phyloP scores from a whole-genome alignment of 2,888 invertebrate genomes.

The Luperina nickerlii region DNA sequence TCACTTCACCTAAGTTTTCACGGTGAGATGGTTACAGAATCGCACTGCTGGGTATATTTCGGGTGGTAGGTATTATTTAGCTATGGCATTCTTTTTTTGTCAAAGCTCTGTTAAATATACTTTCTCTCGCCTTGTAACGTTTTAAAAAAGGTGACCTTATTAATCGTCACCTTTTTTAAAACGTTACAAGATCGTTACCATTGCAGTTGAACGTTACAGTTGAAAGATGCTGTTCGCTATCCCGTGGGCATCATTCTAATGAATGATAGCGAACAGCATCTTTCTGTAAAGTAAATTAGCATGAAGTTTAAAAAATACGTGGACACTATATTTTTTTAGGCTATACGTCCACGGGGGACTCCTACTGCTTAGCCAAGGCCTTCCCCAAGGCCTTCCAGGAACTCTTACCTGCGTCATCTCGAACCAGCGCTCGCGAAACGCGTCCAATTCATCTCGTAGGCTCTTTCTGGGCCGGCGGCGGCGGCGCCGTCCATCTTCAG shows the following conservation, averaged over 20 bases:
- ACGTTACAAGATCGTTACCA: too few relatives aligned
- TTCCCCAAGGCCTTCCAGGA: too few relatives aligned
- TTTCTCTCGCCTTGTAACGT: not conserved
- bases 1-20: too few relatives aligned
- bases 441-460: not conserved
- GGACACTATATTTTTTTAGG: not conserved
- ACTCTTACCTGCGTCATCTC: too few relatives aligned
- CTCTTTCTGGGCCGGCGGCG: not conserved
- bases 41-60: not conserved
- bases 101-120: not conserved
- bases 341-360: too few relatives aligned
- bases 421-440: not conserved
- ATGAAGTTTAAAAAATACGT: not conserved
- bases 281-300: not conserved
- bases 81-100: not conserved
- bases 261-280: not conserved
- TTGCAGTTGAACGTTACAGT: too few relatives aligned
- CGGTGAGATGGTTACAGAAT: too few relatives aligned
- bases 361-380: too few relatives aligned
- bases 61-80: constrained; percentile 11
- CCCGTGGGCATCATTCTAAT: too few relatives aligned
- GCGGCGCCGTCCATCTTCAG: too few relatives aligned
- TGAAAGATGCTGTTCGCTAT: too few relatives aligned
- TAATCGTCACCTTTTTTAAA: too few relatives aligned
- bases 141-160: not conserved